A percentile compares a stretch with the other conserved stretches of the same genome.
Conservation (phyloP, 2,888 invertebrate genomes). For the Campopleginae sp. region DNA sequence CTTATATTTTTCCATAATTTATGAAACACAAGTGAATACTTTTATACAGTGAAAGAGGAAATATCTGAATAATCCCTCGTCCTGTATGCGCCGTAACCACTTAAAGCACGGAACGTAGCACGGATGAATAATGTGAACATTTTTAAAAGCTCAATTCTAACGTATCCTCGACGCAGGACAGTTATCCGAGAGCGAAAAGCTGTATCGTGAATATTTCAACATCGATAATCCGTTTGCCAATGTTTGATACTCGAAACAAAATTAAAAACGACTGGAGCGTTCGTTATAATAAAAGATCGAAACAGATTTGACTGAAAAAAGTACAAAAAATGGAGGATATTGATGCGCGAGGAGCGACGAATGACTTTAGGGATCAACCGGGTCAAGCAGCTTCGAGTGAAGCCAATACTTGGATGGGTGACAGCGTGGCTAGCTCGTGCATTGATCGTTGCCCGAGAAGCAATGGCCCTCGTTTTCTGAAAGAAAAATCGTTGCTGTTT, state of each 20-base stretch:
- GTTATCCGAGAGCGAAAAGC: not conserved
- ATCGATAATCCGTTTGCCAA: slow-evolving; percentile 28
- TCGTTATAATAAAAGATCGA: not conserved
- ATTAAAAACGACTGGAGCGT: not conserved
- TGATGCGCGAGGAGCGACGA: not conserved
- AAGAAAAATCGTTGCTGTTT: not conserved
- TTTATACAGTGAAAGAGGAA: not conserved
- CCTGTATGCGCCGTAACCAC: not conserved
- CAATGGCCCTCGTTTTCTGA: not conserved
- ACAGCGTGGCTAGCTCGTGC: not conserved
- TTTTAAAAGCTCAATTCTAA: not conserved
- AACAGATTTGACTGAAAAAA: not conserved
- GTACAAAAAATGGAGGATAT: not conserved
- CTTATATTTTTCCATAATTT: not conserved
- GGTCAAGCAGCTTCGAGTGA: not conserved
- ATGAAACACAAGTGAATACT: not conserved
- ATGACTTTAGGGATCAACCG: not conserved
- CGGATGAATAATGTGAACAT: slow-evolving; percentile 2
- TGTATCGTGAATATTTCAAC: slow-evolving; percentile 27
- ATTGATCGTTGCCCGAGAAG: not conserved
- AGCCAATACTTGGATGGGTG: not conserved
- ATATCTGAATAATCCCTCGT: not conserved
- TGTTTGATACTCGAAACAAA: not conserved
- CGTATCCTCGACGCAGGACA: not conserved
- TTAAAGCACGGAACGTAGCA: not conserved